phyloP scores from a whole-genome alignment of 1,140 invertebrate genomes.

The Octopus bimaculoides region DNA sequence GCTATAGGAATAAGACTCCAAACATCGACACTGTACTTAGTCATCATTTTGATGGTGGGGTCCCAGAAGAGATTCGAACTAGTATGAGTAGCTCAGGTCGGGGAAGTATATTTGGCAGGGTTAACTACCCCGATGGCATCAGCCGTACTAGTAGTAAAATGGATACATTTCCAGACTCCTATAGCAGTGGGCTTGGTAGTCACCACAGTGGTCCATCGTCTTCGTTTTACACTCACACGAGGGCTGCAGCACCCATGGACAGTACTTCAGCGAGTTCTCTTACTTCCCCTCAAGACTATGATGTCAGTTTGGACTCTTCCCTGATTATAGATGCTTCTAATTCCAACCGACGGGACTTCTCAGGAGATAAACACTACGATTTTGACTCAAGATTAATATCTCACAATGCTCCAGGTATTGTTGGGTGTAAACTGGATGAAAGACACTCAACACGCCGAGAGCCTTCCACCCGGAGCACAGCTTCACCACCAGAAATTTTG shows the following conservation, averaged over 20 bases:
- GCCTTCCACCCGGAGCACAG: constrained; percentile 52
- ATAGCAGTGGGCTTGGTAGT: constrained; percentile 80
- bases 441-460: constrained; percentile 57
- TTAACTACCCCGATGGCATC: constrained; percentile 16
- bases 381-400: constrained; percentile 67
- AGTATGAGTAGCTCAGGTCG: constrained; percentile 33
- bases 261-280: constrained; percentile 35
- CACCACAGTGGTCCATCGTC: constrained; percentile 74
- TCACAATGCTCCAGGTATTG: constrained; percentile 48
- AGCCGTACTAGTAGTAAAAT: constrained; percentile 13
- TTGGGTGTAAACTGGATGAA: constrained; percentile 44
- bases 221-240: constrained; percentile 22
- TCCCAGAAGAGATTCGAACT: constrained; percentile 20
- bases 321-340: constrained; percentile 28
- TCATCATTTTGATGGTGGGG: neutral
- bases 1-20: constrained; percentile 21
- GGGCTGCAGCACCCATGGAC: constrained; percentile 24
- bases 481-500: constrained; percentile 58
- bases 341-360: constrained; percentile 66
- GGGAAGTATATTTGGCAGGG: constrained; percentile 23
- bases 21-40: constrained; percentile 5
- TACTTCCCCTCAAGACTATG: constrained; percentile 34
- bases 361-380: constrained; percentile 93
- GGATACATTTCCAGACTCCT: constrained; percentile 65
- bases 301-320: constrained; percentile 40